phyloP scores from a whole-genome alignment of 2,888 invertebrate genomes.

The Coenonympha glycerion region DNA sequence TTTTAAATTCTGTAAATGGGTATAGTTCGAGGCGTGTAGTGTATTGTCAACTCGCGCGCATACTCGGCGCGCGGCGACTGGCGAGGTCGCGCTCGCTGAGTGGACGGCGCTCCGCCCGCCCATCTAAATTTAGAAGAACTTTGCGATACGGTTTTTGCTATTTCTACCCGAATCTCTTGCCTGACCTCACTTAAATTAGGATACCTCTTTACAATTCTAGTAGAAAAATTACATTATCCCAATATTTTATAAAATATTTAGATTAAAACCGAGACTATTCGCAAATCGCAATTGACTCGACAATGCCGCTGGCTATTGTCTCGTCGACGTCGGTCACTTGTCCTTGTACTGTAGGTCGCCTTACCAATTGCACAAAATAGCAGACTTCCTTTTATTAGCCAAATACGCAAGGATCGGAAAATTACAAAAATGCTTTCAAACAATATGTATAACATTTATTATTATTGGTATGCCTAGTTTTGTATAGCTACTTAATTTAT shows the following conservation, averaged over 20 bases:
- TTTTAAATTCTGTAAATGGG: not conserved
- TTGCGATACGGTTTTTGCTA: conserved; percentile 72
- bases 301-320: conserved; percentile 12
- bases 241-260: not conserved
- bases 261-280: not conserved
- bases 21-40: conserved; percentile 6
- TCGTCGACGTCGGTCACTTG: conserved; percentile 16
- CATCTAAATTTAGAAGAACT: conserved; percentile 71
- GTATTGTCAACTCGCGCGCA: conserved; percentile 21
- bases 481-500: not conserved
- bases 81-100: conserved; percentile 49
- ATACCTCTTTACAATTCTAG: conserved; percentile 33
- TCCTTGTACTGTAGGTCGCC: conserved; percentile 21
- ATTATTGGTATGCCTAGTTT: no score
- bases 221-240: conserved; percentile 2
- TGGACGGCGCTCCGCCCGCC: conserved; percentile 46
- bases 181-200: conserved; percentile 55
- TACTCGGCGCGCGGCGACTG: no score
- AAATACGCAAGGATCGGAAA: not conserved
- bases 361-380: conserved; percentile 27
- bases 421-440: not conserved
- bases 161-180: conserved; percentile 70
- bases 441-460: not conserved
- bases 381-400: conserved; percentile 22
- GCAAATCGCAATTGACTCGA: conserved; percentile 10